These are phyloP conservation scores for Dexiosoma caninum DNA, from an alignment of 2,888 invertebrate species.

Conservation along the genomic window DNA sequence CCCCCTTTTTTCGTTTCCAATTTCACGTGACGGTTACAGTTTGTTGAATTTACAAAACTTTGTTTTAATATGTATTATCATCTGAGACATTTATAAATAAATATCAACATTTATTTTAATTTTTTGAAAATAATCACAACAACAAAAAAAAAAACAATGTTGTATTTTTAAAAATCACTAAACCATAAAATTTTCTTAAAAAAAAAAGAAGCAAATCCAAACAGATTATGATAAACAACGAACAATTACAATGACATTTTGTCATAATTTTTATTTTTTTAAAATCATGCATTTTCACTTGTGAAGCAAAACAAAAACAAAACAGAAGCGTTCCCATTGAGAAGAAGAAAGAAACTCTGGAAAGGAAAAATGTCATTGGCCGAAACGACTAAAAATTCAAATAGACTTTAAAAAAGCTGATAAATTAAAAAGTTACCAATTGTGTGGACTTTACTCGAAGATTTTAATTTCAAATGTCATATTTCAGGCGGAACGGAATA, in stretches of 20 bases:
- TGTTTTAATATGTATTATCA: slow-evolving; percentile 8
- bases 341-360: not conserved
- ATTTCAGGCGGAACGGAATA: no score
- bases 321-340: slow-evolving; percentile 45
- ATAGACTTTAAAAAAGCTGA: no score
- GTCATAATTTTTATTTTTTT: slow-evolving; percentile 57
- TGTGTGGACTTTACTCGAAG: no score
- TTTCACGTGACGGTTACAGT: slow-evolving; percentile 61
- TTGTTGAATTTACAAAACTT: slow-evolving; percentile 42
- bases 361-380: not conserved
- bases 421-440: no score
- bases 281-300: slow-evolving; percentile 47
- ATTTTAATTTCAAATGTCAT: no score
- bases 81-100: slow-evolving; percentile 30
- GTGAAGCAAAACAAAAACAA: not conserved
- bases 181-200: slow-evolving; percentile 53
- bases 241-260: slow-evolving; percentile 61
- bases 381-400: no score
- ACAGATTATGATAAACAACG: slow-evolving; percentile 49
- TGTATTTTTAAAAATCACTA: slow-evolving; percentile 57
- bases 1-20: not conserved
- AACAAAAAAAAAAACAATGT: slow-evolving; percentile 53
- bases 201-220: slow-evolving; percentile 14
- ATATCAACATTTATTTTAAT: no score
- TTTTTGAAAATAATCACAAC: slow-evolving; percentile 36